Conservation (phyloP, 2,113 vertebrate genomes). For the Cinclus cinclus region DNA sequence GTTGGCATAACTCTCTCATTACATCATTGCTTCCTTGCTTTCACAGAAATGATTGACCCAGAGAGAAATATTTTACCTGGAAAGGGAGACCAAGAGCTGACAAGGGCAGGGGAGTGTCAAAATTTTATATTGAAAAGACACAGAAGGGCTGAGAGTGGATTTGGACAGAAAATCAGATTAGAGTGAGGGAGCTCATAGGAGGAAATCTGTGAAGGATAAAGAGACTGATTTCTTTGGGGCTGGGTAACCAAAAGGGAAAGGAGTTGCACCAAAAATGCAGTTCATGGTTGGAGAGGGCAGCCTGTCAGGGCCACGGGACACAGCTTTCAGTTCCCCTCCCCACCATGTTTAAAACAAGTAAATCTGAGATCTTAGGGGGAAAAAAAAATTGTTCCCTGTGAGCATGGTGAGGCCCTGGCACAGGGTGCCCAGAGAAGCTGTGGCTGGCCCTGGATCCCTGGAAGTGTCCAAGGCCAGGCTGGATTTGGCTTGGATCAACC, state of each 20-base stretch:
- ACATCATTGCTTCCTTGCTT: slow-evolving; percentile 39
- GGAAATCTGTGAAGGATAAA: neutral
- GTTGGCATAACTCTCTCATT: neutral
- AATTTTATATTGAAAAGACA: neutral
- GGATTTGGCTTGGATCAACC: accelerated
- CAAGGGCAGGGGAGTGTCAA: neutral
- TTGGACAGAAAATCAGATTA: neutral
- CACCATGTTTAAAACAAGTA: neutral
- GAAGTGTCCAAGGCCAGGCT: neutral
- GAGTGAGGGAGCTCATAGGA: neutral
- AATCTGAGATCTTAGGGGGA: neutral
- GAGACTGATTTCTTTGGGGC: neutral
- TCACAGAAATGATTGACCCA: neutral
- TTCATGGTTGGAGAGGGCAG: neutral
- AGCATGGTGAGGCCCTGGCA: neutral
- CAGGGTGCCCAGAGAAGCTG: neutral
- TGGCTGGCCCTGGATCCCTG: neutral
- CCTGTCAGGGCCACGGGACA: neutral
- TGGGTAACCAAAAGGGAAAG: neutral
- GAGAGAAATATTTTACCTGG: slow-evolving; percentile 38
- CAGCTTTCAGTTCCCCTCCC: neutral
- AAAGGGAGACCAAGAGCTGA: neutral
- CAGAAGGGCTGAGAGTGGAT: neutral
- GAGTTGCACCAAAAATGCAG: neutral
- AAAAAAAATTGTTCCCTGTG: neutral